A percentile compares a stretch with the other conserved stretches of the same genome.
Conservation (phyloP, 2,113 vertebrate species). For the Camarhynchus parvulus region DNA sequence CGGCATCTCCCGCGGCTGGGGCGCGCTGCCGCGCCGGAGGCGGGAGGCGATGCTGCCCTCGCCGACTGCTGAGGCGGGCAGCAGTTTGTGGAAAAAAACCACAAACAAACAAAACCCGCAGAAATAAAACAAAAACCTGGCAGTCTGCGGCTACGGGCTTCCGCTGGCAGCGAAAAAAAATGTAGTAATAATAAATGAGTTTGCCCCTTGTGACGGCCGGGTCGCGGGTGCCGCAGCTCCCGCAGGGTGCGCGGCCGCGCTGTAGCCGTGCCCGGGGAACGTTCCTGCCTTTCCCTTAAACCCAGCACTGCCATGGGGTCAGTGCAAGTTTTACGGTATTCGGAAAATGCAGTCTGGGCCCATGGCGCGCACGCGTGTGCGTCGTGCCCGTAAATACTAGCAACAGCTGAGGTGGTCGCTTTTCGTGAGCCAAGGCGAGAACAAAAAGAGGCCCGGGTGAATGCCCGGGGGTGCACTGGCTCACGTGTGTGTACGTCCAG, state of each 20-base stretch:
- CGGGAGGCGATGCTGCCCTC: not conserved
- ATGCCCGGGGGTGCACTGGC: rapidly evolving
- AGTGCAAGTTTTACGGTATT: not conserved
- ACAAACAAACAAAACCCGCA: no score
- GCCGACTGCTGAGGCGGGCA: not conserved
- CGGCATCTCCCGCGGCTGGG: not conserved
- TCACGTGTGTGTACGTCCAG: rapidly evolving
- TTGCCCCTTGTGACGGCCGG: not conserved
- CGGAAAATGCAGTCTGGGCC: conserved; percentile 2
- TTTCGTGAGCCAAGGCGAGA: not conserved
- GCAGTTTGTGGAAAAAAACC: not conserved
- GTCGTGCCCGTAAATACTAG: not conserved
- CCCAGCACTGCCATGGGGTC: not conserved
- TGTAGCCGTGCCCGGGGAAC: not conserved
- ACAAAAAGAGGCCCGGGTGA: not conserved
- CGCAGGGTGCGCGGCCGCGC: not conserved
- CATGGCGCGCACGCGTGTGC: not conserved
- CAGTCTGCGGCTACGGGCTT: not conserved
- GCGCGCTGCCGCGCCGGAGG: not conserved
- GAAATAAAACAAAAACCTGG: not conserved
- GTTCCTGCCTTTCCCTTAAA: not conserved
- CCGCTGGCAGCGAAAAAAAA: not conserved
- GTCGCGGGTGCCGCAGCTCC: not conserved
- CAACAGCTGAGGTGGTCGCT: not conserved
- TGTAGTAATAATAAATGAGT: not conserved